Evolutionary conservation across 2,113 vertebrate genomes (phyloP), one percentile per base, ranked within the genome.

Genomic region (Sprattus sprattus): DNA sequence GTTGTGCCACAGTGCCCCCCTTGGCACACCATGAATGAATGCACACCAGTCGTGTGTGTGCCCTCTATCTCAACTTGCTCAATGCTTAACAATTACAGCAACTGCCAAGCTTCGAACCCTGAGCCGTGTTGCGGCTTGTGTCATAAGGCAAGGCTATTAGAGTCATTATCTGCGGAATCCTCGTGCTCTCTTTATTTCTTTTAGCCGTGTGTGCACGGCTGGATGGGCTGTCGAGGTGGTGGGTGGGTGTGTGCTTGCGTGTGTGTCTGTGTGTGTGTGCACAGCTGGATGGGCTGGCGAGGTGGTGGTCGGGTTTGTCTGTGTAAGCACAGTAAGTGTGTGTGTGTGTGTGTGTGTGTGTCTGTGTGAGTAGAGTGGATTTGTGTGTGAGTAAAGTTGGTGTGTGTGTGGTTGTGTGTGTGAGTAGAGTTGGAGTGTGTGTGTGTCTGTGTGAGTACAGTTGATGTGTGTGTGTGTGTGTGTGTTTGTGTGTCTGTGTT

Each of bases 61-160:
- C 28, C 71, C 25, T 78, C 28, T 78, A 13, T 28, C 28, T 78
- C 71, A 78, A 28, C 71, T 60, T 78, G 32, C 71, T 39, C 11
- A 11, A 39, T 32, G 10, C 71, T 15, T 78, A 32, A 44, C 10
- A 78, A 16, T 78, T 39, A 32, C 71, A 39, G 71, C 71, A 78
- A 44, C 71, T 78, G 71, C 11, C 71, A 78, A 78, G 32, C 71
- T 32, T 78, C 71, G 71, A 15, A 78, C 71, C 71, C 71, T 39
- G 11, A 78, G 28, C 71, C 71, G 15, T 32, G 10, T 28, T 78
- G 25, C 1, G 71, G 71, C 44, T 78, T 78, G 71, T 78, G 39
- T 44, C 25, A 13, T 78, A 78, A 39, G 71, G 13, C 1, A 32
- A 32, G 54, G 54, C 54, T 32, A 78, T 78, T 78, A 78, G 71